A percentile compares a stretch with the other conserved stretches of the same genome.
Evolutionary conservation across 1,140 invertebrate genomes (phyloP).

Genomic region (Metaphire vulgaris): DNA sequence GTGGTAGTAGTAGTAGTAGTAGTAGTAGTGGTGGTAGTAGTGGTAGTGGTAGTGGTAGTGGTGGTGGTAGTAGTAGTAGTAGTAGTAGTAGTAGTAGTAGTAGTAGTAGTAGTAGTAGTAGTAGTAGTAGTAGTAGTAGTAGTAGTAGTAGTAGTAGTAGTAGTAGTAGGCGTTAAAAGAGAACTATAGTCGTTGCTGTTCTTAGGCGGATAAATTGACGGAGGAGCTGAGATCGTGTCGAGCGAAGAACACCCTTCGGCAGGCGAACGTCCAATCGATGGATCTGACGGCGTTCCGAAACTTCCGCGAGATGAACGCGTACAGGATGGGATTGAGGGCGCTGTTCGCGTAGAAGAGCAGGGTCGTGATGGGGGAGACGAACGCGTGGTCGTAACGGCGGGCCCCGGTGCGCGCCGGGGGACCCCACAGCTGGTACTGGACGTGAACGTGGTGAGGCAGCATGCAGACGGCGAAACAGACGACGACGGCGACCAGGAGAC

Average conservation of each 20-base stretch:
- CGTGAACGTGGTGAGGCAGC: conserved; percentile 69
- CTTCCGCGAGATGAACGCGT: conserved; percentile 68
- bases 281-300: conserved; percentile 34
- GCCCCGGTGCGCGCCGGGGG: conserved; percentile 64
- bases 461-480: conserved; percentile 76
- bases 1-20: conserved; percentile 7
- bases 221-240: too few relatives aligned
- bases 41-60: conserved; percentile 9
- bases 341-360: conserved; percentile 70
- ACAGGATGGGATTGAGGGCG: conserved; percentile 71
- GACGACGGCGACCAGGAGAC: conserved; percentile 74
- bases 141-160: conserved; percentile 9
- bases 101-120: conserved; percentile 9
- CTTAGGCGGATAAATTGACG: too few relatives aligned
- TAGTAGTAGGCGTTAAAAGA: conserved; percentile 9
- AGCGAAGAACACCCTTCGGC: too few relatives aligned
- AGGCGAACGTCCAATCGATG: not conserved
- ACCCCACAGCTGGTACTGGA: not conserved
- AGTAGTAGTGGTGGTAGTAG: conserved; percentile 9
- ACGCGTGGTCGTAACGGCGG: conserved; percentile 29
- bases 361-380: not conserved
- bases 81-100: conserved; percentile 9
- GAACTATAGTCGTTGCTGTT: too few relatives aligned
- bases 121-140: conserved; percentile 9
- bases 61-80: conserved; percentile 9